Conservation (phyloP, 2,797 vertebrate species). For the Microctenopoma lineatum region DNA sequence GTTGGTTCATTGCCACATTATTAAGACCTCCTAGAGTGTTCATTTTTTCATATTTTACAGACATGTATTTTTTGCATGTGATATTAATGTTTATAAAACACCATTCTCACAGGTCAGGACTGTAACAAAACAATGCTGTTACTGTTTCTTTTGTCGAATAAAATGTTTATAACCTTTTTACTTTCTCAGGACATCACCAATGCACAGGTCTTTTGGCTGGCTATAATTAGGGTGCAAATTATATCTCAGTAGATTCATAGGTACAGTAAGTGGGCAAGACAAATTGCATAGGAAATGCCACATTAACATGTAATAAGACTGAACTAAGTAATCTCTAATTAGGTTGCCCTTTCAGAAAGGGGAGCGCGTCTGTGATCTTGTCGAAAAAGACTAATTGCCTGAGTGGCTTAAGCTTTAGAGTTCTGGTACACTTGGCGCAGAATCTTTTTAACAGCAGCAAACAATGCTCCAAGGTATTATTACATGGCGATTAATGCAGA, state of each 20-base stretch:
- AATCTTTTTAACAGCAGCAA: constrained; percentile 41
- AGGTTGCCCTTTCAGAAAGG: constrained; percentile 71
- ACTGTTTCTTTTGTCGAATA: background rate
- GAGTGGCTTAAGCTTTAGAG: constrained; percentile 42
- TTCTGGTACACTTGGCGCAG: constrained; percentile 24
- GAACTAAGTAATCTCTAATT: constrained; percentile 75
- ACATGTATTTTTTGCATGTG: constrained; percentile 6
- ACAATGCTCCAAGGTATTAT: constrained; percentile 26
- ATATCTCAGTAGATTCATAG: constrained; percentile 58
- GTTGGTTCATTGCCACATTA: constrained; percentile 3
- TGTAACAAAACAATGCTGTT: background rate
- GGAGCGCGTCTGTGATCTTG: constrained; percentile 54
- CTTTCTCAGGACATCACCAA: constrained; percentile 4
- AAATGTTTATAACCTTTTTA: constrained; percentile 1
- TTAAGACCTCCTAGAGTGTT: background rate
- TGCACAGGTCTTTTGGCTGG: constrained; percentile 29
- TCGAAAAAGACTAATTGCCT: constrained; percentile 60
- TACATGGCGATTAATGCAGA: constrained; percentile 10
- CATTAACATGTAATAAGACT: constrained; percentile 82
- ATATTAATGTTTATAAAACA: constrained; percentile 11
- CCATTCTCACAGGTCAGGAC: background rate
- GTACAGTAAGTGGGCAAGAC: constrained; percentile 68
- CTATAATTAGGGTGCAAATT: constrained; percentile 66
- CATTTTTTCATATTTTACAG: constrained; percentile 1
- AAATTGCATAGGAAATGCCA: constrained; percentile 77